phyloP scores from a whole-genome alignment of 1,140 invertebrate genomes.

The Oscheius sp. region DNA sequence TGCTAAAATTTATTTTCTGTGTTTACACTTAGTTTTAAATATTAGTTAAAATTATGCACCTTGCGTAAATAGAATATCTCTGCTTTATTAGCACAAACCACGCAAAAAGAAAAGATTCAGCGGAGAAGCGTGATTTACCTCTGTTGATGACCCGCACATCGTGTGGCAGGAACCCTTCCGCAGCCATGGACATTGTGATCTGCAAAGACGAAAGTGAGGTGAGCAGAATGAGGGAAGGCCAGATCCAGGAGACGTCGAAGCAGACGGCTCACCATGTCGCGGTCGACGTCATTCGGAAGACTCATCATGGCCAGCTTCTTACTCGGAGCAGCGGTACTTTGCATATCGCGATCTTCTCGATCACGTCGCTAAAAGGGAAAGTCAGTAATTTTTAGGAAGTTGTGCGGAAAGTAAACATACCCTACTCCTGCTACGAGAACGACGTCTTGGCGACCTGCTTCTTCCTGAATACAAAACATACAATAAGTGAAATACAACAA shows the following conservation, averaged over 20 bases:
- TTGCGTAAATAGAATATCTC: background rate
- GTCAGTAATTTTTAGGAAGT: background rate
- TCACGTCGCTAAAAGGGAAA: conserved; percentile 6
- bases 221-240: background rate
- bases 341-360: background rate
- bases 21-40: background rate
- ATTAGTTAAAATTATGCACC: background rate
- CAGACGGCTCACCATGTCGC: background rate
- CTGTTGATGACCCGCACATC: conserved; percentile 21
- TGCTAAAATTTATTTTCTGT: background rate
- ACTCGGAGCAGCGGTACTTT: background rate
- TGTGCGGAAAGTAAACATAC: background rate
- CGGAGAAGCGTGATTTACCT: background rate
- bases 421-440: background rate
- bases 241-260: background rate
- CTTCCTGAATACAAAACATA: background rate
- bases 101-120: background rate
- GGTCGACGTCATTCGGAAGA: conserved; percentile 24
- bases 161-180: conserved; percentile 17
- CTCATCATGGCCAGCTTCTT: conserved; percentile 28
- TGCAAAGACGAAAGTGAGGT: no score
- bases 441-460: conserved; percentile 7
- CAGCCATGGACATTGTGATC: conserved; percentile 13
- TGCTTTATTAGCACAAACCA: background rate
- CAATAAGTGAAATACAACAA: background rate